A percentile compares a stretch with the other conserved stretches of the same genome.
phyloP scores from a whole-genome alignment of 2,888 invertebrate genomes.

The Lochmaea crataegi region DNA sequence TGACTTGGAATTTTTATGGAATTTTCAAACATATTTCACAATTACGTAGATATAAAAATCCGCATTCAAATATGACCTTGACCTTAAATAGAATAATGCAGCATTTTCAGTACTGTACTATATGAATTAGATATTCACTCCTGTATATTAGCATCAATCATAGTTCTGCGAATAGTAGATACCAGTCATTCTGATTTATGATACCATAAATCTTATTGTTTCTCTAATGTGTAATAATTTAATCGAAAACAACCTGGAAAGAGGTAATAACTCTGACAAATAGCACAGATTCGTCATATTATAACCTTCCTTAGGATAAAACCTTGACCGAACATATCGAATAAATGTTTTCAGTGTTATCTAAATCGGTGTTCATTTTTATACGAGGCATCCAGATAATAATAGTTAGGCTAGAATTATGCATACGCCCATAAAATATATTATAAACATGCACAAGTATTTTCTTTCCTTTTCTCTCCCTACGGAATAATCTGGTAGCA shows the following conservation, averaged over 20 bases:
- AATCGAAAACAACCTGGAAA: background rate
- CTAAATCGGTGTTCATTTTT: too few relatives aligned
- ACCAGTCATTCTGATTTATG: constrained; percentile 7
- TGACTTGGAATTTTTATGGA: too few relatives aligned
- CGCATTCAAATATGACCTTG: background rate
- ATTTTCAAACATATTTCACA: too few relatives aligned
- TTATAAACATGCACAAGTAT: too few relatives aligned
- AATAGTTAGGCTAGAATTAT: too few relatives aligned
- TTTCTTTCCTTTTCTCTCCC: too few relatives aligned
- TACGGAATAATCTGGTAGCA: too few relatives aligned
- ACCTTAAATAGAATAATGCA: background rate
- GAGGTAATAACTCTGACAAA: background rate
- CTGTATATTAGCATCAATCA: constrained; percentile 4
- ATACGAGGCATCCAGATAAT: too few relatives aligned
- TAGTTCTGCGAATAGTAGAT: background rate
- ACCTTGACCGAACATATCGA: background rate
- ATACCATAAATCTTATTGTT: constrained; percentile 14
- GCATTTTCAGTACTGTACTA: background rate
- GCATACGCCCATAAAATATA: too few relatives aligned
- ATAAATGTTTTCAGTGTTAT: too few relatives aligned
- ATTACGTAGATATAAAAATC: too few relatives aligned
- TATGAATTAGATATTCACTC: background rate
- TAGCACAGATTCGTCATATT: background rate
- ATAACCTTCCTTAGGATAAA: background rate
- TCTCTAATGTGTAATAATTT: constrained; percentile 14